Evolutionary conservation across 2,888 invertebrate species (phyloP).

Genomic region (Bellardia pandia): DNA sequence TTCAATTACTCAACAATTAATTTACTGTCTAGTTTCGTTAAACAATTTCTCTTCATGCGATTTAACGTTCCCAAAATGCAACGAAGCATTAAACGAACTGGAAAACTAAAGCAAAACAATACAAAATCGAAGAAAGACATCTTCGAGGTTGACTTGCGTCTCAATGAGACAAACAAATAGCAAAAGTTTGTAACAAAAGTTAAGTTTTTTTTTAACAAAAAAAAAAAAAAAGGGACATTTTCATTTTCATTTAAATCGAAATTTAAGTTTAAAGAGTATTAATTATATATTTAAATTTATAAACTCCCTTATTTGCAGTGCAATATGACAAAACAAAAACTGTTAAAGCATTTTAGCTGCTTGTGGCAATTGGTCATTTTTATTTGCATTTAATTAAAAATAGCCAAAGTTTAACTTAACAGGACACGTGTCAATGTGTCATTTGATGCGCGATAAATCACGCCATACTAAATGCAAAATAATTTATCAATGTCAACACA

Average conservation of each 20-base stretch:
- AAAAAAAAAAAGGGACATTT: slow-evolving; percentile 1
- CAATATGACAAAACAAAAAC: not conserved
- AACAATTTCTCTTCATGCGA: slow-evolving; percentile 47
- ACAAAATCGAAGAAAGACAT: slow-evolving; percentile 64
- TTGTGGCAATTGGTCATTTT: slow-evolving; percentile 81
- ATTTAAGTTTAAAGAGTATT: slow-evolving; percentile 41
- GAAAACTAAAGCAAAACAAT: not conserved
- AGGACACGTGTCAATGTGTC: slow-evolving; percentile 82
- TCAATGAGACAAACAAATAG: not conserved
- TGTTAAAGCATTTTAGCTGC: slow-evolving; percentile 16
- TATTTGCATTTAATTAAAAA: slow-evolving; percentile 84
- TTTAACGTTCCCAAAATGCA: slow-evolving; percentile 44
- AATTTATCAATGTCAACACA: slow-evolving; percentile 83
- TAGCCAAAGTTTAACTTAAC: slow-evolving; percentile 74
- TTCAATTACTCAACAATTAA: slow-evolving; percentile 85
- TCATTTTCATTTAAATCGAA: not conserved
- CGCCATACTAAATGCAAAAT: slow-evolving; percentile 81
- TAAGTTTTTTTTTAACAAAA: not conserved
- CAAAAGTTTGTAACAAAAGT: slow-evolving; percentile 32
- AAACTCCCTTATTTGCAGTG: slow-evolving; percentile 45
- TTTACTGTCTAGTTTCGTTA: slow-evolving; percentile 79
- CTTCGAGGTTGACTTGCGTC: slow-evolving; percentile 69
- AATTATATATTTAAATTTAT: slow-evolving; percentile 61
- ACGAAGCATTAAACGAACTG: slow-evolving; percentile 63
- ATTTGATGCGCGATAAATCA: slow-evolving; percentile 81